Percentiles rank a stretch among this genome's conserved stretches.
phyloP scores from a whole-genome alignment of 2,888 invertebrate species.

The Noctua fimbriata region DNA sequence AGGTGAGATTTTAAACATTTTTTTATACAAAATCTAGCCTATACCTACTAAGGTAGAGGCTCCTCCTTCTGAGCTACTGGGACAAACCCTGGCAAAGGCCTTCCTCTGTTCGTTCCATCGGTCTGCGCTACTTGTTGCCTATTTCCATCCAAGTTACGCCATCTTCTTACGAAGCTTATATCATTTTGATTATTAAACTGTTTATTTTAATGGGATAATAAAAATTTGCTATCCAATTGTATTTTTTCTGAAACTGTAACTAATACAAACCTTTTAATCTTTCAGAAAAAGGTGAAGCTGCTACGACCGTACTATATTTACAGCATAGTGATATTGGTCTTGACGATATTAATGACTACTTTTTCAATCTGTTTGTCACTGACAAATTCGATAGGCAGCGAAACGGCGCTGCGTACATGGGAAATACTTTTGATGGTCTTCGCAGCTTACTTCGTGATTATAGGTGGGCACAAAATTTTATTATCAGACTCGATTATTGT shows the following conservation, averaged over 20 bases:
- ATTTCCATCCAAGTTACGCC: neutral
- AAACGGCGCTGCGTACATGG: neutral
- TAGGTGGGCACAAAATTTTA: neutral
- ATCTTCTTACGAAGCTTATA: neutral
- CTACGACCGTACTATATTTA: constrained; percentile 26
- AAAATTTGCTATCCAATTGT: neutral
- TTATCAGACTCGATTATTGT: neutral
- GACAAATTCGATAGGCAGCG: neutral
- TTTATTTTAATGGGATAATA: neutral
- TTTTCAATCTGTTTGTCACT: neutral
- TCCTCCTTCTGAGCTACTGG: neutral
- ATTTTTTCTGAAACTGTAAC: neutral
- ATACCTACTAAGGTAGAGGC: neutral
- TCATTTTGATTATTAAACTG: neutral
- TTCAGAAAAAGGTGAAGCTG: constrained; percentile 33
- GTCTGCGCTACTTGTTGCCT: neutral
- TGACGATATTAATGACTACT: neutral
- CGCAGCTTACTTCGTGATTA: constrained; percentile 9
- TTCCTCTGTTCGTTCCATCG: neutral
- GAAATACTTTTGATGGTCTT: neutral
- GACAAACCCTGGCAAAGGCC: neutral
- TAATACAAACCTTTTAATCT: constrained; percentile 7
- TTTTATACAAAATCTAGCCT: neutral
- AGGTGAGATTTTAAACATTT: constrained; percentile 12
- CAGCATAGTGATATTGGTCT: constrained; percentile 3